Base-by-base conservation (phyloP, 2,113 vertebrate genomes). In the Pangasianodon hypophthalmus region DNA sequence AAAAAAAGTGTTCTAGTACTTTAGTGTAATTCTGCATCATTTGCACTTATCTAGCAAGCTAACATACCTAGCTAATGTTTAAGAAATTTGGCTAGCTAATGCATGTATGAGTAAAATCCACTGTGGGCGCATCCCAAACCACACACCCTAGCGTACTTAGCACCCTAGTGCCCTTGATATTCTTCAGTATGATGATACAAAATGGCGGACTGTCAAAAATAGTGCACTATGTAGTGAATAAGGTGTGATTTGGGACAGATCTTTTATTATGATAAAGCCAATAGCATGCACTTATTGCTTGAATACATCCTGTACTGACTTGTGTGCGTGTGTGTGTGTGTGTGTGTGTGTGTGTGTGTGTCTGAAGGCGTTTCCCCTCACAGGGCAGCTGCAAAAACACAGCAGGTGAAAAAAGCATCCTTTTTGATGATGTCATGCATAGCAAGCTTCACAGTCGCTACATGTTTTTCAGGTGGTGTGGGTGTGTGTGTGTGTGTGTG, bases 281-380 rank as follows among this genome's bases (percentile, higher is more conserved):
- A 5, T 56, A 82, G 14, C 6, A 37, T 56, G 18, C 7, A 37
- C 21, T 16, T 8, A 37, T 8, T 52, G 4, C 26, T 52, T 37
- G 16, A 82, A 56, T n/a, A 82, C 29, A 41, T 83, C 52, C 1
- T 82, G 80, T 81, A 81, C 50, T 81, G 79, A 81, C 79, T 18
- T 60, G 81, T 84, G 81, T 84, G 52, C 58, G 52, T n/a, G 79
- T 52, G 48, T 80, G 46, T 48, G 58, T 64, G 85, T 86, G 48
- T 73, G 84, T 86, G 85, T 54, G 85, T 71, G 64, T 86, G 85
- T 86, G 64, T 24, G 48, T 71, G 62, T 86, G 62, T 71, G 62
- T 86, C 0, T 37, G 64, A 26, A 16, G 11, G 64, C 6, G 29
- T 54, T 21, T 56, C n/a, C 52, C 1, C 7, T 84, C 37, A 62